Evolutionary conservation across 2,797 vertebrate species (phyloP).

Genomic region (Ptychadena robeensis): DNA sequence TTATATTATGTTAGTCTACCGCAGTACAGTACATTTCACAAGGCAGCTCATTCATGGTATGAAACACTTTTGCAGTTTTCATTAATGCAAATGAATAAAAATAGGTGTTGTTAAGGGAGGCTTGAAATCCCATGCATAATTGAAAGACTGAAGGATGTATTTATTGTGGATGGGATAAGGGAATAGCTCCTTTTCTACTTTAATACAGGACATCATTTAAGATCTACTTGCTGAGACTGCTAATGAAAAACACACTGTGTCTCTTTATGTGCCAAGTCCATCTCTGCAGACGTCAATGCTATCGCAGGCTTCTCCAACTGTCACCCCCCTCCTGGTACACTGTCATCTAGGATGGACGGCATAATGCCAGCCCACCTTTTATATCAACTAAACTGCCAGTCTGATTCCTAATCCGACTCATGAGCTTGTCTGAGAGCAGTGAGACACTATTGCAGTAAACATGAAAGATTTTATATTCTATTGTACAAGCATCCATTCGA

Average conservation of each 20-base stretch:
- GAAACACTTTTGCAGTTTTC: constrained; percentile 36
- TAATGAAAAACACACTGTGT: constrained; percentile 54
- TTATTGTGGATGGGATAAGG: constrained; percentile 51
- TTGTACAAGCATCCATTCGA: background rate
- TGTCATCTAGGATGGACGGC: constrained; percentile 29
- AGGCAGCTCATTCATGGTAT: constrained; percentile 20
- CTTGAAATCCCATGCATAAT: constrained; percentile 53
- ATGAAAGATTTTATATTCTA: background rate
- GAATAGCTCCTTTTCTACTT: constrained; percentile 49
- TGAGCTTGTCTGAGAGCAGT: background rate
- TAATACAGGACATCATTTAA: constrained; percentile 57
- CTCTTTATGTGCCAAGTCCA: constrained; percentile 46
- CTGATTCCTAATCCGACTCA: constrained; percentile 21
- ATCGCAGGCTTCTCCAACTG: constrained; percentile 30
- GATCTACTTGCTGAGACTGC: constrained; percentile 56
- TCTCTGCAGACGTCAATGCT: constrained; percentile 40
- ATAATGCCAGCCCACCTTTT: constrained; percentile 9
- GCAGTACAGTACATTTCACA: constrained; percentile 22
- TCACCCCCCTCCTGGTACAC: constrained; percentile 22
- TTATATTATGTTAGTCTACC: constrained; percentile 5
- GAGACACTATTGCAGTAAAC: background rate
- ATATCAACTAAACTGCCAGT: constrained; percentile 3
- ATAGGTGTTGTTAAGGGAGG: constrained; percentile 57
- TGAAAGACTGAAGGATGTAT: constrained; percentile 57
- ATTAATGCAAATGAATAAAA: constrained; percentile 61